Evolutionary conservation across 2,888 invertebrate species (phyloP).

Genomic region (Mimachlamys varia): DNA sequence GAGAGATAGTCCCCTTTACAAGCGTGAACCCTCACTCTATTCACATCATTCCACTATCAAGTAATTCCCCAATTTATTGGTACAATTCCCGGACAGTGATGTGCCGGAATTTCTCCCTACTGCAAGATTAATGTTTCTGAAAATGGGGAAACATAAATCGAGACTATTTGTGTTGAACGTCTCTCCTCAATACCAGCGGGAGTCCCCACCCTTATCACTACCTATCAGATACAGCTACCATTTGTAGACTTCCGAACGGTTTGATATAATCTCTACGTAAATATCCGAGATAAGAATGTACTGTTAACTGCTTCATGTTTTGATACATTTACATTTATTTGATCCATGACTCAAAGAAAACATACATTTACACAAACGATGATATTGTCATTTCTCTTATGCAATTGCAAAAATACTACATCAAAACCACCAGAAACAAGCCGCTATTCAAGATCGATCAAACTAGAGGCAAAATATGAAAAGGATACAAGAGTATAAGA

Average conservation of each 20-base stretch:
- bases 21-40: neutral
- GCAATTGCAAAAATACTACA: no score
- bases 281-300: neutral
- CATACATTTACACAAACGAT: no score
- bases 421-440: no score
- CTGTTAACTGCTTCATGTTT: neutral
- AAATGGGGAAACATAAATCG: slow-evolving; percentile 12
- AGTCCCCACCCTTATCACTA: neutral
- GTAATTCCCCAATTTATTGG: neutral
- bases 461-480: no score
- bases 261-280: neutral
- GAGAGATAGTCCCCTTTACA: neutral
- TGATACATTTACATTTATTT: neutral
- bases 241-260: slow-evolving; percentile 13
- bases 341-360: neutral
- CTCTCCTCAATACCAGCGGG: neutral
- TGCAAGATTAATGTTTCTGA: neutral
- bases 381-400: no score
- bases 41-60: neutral
- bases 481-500: no score
- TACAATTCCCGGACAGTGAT: neutral
- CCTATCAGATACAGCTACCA: neutral
- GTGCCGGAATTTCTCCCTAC: slow-evolving; percentile 2
- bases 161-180: neutral
- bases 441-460: no score